These are phyloP conservation scores for Apodemia duryi DNA, from an alignment of 2,888 invertebrate genomes.

Conservation along the genomic window DNA sequence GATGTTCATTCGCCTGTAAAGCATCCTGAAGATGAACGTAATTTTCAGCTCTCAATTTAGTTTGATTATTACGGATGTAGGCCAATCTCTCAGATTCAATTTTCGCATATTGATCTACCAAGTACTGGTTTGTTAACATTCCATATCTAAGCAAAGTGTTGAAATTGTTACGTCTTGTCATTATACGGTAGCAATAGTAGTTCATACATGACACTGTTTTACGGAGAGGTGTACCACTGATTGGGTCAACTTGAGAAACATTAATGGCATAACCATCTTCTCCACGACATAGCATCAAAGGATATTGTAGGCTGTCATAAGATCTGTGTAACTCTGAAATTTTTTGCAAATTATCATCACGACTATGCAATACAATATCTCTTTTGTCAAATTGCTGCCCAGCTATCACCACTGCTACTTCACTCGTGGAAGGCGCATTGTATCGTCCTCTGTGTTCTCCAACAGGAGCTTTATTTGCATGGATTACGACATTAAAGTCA, in stretches of 20 bases:
- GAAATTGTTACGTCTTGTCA: conserved; percentile 29
- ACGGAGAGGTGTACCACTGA: conserved; percentile 24
- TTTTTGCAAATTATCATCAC: conserved; percentile 33
- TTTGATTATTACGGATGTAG: conserved; percentile 30
- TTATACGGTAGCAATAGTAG: conserved; percentile 32
- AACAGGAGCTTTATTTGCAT: conserved; percentile 32
- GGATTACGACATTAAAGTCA: conserved; percentile 33
- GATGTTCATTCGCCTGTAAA: conserved; percentile 27
- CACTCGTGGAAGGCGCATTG: conserved; percentile 34
- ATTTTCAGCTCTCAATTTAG: conserved; percentile 29
- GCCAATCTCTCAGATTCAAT: conserved; percentile 32
- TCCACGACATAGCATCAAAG: conserved; percentile 33
- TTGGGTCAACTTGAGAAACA: conserved; percentile 32
- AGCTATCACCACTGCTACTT: conserved; percentile 35
- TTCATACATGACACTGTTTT: conserved; percentile 32
- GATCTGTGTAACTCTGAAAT: conserved; percentile 33
- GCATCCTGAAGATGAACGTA: conserved; percentile 30
- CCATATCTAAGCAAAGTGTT: conserved; percentile 31
- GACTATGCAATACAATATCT: conserved; percentile 34
- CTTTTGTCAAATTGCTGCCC: conserved; percentile 35
- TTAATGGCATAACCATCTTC: conserved; percentile 34
- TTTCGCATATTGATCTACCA: conserved; percentile 32
- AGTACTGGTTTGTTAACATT: conserved; percentile 30
- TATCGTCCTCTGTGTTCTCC: conserved; percentile 34
- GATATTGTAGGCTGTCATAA: conserved; percentile 37